These are phyloP conservation scores for Tyto alba DNA, from an alignment of 2,113 vertebrate species.

Conservation along the genomic window DNA sequence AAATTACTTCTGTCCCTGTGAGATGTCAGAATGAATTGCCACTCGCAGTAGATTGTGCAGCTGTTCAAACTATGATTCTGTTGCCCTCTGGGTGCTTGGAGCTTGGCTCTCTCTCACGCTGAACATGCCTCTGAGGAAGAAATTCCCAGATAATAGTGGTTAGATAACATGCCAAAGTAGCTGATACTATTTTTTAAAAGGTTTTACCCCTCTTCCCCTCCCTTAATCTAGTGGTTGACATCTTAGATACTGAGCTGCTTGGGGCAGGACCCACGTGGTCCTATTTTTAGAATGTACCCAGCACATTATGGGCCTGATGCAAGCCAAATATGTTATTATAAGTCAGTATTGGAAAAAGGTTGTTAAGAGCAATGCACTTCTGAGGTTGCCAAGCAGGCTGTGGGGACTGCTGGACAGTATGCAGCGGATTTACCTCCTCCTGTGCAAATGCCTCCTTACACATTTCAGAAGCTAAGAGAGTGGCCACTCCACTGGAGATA, in stretches of 20 bases:
- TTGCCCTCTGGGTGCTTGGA: constrained; percentile 22
- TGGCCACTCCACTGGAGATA: not conserved
- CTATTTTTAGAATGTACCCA: constrained; percentile 15
- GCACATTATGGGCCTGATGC: not conserved
- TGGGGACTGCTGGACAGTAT: not conserved
- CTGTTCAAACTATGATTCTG: constrained; percentile 37
- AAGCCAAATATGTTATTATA: constrained; percentile 36
- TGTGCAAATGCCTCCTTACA: not conserved
- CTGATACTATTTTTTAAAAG: constrained; percentile 44
- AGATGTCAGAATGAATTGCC: constrained; percentile 33
- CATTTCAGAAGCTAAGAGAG: not conserved
- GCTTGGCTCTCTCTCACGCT: constrained; percentile 11
- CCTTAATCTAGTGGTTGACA: constrained; percentile 38
- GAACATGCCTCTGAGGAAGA: constrained; percentile 43
- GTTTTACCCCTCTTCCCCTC: constrained; percentile 27
- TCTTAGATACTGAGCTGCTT: constrained; percentile 32
- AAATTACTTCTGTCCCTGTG: constrained; percentile 10
- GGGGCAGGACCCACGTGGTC: not conserved
- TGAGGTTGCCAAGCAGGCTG: not conserved
- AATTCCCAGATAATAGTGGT: constrained; percentile 47
- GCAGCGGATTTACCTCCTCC: not conserved
- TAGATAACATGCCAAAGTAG: constrained; percentile 48
- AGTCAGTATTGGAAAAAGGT: constrained; percentile 47
- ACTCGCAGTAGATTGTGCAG: not conserved
- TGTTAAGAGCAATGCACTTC: not conserved